Conservation (phyloP, 92 coral and sea anemone species). For the Parazoanthus swiftii region DNA sequence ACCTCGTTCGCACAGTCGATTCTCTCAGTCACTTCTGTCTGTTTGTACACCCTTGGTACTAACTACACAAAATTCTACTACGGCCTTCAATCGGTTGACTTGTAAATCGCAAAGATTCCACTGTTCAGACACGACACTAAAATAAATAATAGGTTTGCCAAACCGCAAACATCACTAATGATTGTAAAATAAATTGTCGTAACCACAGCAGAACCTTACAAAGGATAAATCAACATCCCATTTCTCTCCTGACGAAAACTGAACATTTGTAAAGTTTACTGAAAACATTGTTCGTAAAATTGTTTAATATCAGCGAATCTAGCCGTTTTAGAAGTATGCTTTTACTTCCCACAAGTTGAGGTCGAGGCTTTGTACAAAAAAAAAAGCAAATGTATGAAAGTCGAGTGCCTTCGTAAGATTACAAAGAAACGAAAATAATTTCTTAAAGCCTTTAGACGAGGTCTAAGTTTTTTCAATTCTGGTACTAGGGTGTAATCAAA, state of each 20-base stretch:
- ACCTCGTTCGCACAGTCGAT: neutral
- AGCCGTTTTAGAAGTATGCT: neutral
- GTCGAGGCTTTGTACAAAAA: no score
- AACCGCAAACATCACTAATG: neutral
- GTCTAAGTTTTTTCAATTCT: no score
- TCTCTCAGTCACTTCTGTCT: constrained; percentile 18
- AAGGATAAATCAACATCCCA: neutral
- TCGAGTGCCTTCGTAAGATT: no score
- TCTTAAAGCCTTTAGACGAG: no score
- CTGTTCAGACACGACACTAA: neutral
- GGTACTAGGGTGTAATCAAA: no score
- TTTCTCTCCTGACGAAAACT: neutral
- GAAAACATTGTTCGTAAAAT: neutral
- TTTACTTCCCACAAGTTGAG: neutral
- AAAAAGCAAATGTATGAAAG: neutral
- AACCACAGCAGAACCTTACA: neutral
- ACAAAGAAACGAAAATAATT: no score
- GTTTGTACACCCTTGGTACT: neutral
- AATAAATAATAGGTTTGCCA: neutral
- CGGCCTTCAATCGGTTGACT: constrained; percentile 3
- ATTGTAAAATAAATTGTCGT: neutral
- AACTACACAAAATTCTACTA: neutral
- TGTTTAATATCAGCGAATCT: neutral
- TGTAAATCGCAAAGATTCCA: constrained; percentile 2
- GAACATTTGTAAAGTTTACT: no score